Percentiles rank a stretch among this genome's conserved stretches.
phyloP scores from a whole-genome alignment of 2,888 invertebrate species.

The Adineta ricciae region DNA sequence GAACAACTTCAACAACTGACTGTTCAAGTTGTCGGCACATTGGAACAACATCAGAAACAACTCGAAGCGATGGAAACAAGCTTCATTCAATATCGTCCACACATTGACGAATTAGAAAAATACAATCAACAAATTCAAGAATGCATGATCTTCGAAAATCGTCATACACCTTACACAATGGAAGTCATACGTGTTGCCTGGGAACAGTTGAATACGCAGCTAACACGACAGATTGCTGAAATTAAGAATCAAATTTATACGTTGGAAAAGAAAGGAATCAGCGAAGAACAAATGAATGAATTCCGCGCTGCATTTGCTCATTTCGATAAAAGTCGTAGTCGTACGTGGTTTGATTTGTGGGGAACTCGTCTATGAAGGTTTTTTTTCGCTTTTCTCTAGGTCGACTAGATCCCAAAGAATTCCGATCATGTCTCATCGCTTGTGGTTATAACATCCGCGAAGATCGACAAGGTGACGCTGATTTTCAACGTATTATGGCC shows the following conservation, averaged over 20 bases:
- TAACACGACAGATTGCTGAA: slow-evolving; percentile 97
- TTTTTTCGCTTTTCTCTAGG: slow-evolving; percentile 47
- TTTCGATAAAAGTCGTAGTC: slow-evolving; percentile 88
- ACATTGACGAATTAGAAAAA: slow-evolving; percentile 94
- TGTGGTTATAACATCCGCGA: slow-evolving; percentile 92
- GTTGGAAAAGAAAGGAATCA: slow-evolving; percentile 77
- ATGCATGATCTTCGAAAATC: slow-evolving; percentile 98
- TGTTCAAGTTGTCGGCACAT: not conserved
- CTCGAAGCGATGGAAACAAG: not conserved
- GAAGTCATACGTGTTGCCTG: slow-evolving; percentile 96
- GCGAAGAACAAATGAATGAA: slow-evolving; percentile 89
- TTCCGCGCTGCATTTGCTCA: slow-evolving; percentile 96
- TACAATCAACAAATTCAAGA: slow-evolving; percentile 83
- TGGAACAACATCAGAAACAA: slow-evolving; percentile 8
- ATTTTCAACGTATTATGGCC: slow-evolving; percentile 87
- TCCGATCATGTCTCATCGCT: slow-evolving; percentile 91
- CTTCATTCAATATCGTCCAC: slow-evolving; percentile 88
- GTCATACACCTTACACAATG: slow-evolving; percentile 96
- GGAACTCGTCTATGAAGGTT: not conserved
- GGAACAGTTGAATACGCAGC: slow-evolving; percentile 94
- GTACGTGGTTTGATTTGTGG: not conserved
- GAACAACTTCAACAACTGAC: slow-evolving; percentile 27
- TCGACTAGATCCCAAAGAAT: slow-evolving; percentile 87
- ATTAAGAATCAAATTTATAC: slow-evolving; percentile 98
- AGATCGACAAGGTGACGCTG: slow-evolving; percentile 84